A percentile compares a stretch with the other conserved stretches of the same genome.
These are phyloP conservation scores for Poecilus cupreus DNA, from an alignment of 2,888 invertebrate genomes.

Conservation along the genomic window DNA sequence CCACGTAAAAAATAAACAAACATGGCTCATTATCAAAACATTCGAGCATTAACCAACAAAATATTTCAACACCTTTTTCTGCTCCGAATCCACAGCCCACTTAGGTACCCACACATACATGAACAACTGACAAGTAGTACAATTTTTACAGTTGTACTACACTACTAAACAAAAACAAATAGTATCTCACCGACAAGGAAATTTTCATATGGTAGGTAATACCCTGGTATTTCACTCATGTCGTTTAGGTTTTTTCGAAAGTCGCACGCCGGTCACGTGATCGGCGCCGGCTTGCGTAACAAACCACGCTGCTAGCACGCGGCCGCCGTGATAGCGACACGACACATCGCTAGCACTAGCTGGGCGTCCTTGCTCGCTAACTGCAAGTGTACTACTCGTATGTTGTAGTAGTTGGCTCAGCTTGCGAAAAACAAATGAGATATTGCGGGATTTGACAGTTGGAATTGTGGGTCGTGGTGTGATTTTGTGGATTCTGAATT, in stretches of 20 bases:
- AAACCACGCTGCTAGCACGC: not conserved
- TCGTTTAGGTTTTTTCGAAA: not conserved
- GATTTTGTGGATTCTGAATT: too few species aligned
- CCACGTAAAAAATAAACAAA: not conserved
- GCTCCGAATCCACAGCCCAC: not conserved
- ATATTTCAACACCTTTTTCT: not conserved
- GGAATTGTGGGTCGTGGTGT: not conserved
- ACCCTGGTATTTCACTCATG: not conserved
- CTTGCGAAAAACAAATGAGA: not conserved
- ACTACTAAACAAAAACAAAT: not conserved
- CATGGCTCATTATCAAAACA: too few species aligned
- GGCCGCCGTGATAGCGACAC: not conserved
- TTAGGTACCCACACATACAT: not conserved
- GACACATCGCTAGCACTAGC: not conserved
- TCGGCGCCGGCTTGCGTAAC: not conserved
- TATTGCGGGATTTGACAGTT: not conserved
- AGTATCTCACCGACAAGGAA: not conserved
- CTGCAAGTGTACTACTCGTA: not conserved
- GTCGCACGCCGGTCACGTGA: conserved; percentile 4
- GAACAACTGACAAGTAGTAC: not conserved
- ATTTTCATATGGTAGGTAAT: not conserved
- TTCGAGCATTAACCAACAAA: not conserved
- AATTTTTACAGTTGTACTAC: not conserved
- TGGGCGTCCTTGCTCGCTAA: not conserved
- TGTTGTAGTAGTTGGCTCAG: not conserved